Evolutionary conservation across 2,888 invertebrate species (phyloP).

Genomic region (Drymonia ruficornis): DNA sequence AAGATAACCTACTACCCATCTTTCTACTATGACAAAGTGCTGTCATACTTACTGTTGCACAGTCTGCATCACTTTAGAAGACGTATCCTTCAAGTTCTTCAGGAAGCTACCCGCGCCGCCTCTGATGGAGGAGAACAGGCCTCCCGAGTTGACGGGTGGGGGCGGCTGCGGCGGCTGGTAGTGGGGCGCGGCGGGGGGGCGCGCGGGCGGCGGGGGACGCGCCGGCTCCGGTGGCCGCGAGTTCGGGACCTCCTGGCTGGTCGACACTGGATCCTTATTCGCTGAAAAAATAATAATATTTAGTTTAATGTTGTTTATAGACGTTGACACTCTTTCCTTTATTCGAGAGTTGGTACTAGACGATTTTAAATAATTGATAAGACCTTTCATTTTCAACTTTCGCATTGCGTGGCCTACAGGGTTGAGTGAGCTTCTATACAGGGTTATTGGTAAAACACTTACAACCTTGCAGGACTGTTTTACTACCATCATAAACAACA

Average conservation of each 20-base stretch:
- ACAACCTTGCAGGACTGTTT: too few species aligned
- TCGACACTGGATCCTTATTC: conserved; percentile 56
- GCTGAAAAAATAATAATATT: conserved; percentile 51
- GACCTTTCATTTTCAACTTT: too few species aligned
- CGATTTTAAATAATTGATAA: too few species aligned
- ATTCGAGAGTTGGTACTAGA: too few species aligned
- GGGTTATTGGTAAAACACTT: too few species aligned
- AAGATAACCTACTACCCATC: too few species aligned
- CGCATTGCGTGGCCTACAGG: too few species aligned
- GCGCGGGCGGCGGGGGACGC: conserved; percentile 60
- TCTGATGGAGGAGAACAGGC: conserved; percentile 93
- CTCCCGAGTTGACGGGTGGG: conserved; percentile 72
- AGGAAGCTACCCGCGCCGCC: conserved; percentile 97
- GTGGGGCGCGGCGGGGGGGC: conserved; percentile 63
- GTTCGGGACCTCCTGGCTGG: conserved; percentile 55
- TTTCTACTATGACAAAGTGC: too few species aligned
- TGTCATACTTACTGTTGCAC: conserved; percentile 91
- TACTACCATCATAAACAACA: too few species aligned
- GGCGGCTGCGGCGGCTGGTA: conserved; percentile 58
- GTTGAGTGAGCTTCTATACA: too few species aligned
- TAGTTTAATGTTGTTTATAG: not conserved
- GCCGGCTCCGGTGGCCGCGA: conserved; percentile 67
- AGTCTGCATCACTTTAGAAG: conserved; percentile 98
- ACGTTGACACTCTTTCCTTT: not conserved
- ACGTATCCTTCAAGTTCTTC: conserved; percentile 97